Base-by-base conservation (phyloP, 2,113 vertebrate species). In the Brienomyrus brachyistius region DNA sequence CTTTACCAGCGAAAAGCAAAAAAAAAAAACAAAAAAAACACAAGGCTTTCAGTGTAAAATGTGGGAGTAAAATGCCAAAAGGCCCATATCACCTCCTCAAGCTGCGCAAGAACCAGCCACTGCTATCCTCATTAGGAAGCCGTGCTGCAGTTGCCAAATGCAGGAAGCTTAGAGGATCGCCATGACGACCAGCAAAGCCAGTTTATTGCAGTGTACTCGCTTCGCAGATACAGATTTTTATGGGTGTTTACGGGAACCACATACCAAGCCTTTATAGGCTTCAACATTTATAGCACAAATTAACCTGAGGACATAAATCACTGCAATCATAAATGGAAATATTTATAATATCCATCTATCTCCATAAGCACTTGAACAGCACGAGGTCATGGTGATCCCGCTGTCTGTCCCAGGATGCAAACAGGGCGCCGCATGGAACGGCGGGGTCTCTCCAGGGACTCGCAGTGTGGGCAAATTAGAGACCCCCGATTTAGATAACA, bases 81-180 rank as follows among this genome's bases (percentile, higher is more conserved):
- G 96, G 95, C 95, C 96, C 98, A 96, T 96, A 97, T 97, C 97
- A 97, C 97, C 96, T 97, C 95, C 95, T 96, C 93, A 94, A 96
- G 93, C 97, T 96, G 96, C 96, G 96, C 96, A 97, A 96, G 95
- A 97, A 97, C 96, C 31, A 45, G 8, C 96, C 94, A 97, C 98
- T 99, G 98, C 97, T 99, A 97, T 97, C 96, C 97, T 97, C 98
- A 98, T 99, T 97, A 98, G 95, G 93, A 96, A 97, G 95, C 96
- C 96, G 97, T 94, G 95, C 94, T 94, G 93, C 93, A 95, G 95
- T 96, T 95, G 95, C 96, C 94, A 96, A 97, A 94, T 95, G 19
- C 17, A 48, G 21, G 40, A 93, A 93, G 96, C 97, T 97, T 97
- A 96, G 97, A 95, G 97, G 97, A 97, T 98, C 97, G 97, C 99